A percentile compares a stretch with the other conserved stretches of the same genome.
phyloP scores from a whole-genome alignment of 2,888 invertebrate species.

The Abrostola triplasia region DNA sequence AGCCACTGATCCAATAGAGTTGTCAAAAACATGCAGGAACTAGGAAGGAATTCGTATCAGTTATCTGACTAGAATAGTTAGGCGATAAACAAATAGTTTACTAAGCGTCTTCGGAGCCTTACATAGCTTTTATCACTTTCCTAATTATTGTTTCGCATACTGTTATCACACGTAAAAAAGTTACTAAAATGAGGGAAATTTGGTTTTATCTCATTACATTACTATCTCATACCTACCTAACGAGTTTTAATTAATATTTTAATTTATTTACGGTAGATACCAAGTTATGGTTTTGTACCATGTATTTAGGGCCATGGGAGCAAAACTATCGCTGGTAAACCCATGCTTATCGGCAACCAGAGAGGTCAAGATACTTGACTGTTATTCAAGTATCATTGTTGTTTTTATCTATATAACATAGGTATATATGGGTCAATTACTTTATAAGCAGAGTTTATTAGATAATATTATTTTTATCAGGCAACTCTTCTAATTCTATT shows the following conservation, averaged over 20 bases:
- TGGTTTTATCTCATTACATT: too few relatives aligned
- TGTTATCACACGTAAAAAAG: too few relatives aligned
- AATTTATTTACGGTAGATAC: too few relatives aligned
- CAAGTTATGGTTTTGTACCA: too few relatives aligned
- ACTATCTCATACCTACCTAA: too few relatives aligned
- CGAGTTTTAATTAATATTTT: too few relatives aligned
- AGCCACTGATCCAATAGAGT: too few relatives aligned
- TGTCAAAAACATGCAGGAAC: background rate
- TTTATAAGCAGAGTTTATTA: background rate
- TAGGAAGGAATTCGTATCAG: background rate
- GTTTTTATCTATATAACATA: background rate
- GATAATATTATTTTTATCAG: background rate
- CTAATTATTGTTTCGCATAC: too few relatives aligned
- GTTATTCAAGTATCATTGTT: slow-evolving; percentile 16
- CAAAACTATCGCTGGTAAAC: slow-evolving; percentile 3
- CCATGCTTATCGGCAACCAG: slow-evolving; percentile 13
- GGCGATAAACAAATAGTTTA: background rate
- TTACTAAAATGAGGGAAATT: too few relatives aligned
- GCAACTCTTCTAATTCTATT: background rate
- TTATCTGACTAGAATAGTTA: background rate
- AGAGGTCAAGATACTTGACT: background rate
- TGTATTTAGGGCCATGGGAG: background rate
- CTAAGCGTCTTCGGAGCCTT: background rate
- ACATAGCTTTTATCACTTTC: too few relatives aligned
- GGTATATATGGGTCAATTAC: slow-evolving; percentile 2